phyloP scores from a whole-genome alignment of 2,113 vertebrate species.

The Marmota flaviventris region DNA sequence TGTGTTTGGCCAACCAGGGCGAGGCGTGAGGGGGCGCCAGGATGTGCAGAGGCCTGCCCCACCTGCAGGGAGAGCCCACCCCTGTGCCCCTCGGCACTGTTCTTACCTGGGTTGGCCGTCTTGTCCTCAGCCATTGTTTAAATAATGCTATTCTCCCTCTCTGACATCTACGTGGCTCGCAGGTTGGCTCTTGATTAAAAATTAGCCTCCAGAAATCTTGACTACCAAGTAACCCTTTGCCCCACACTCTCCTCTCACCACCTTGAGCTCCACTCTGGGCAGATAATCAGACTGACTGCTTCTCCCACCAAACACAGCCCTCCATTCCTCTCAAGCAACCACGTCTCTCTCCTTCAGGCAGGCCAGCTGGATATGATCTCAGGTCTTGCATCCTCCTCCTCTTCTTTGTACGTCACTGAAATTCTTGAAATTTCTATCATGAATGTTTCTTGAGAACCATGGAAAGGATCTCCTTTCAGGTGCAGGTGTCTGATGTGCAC shows the following conservation, averaged over 20 bases:
- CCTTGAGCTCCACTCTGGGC: background rate
- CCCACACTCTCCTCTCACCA: accelerated
- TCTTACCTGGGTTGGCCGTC: accelerated
- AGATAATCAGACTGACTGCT: background rate
- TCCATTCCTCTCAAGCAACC: background rate
- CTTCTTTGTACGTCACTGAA: background rate
- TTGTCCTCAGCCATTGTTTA: background rate
- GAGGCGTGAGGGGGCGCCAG: background rate
- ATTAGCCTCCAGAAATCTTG: background rate
- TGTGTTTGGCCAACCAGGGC: accelerated
- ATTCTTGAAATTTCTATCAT: background rate
- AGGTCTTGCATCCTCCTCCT: accelerated
- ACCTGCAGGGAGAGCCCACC: accelerated
- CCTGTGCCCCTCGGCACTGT: accelerated
- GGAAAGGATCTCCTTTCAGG: background rate
- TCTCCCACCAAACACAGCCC: too few species aligned
- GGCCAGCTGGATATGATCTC: accelerated
- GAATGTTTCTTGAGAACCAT: background rate
- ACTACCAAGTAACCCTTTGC: background rate
- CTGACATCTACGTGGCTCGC: background rate
- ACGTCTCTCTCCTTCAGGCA: background rate
- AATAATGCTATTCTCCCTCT: background rate
- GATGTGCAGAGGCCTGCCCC: too few species aligned
- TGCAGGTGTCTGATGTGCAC: background rate
- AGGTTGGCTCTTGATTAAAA: background rate